These are phyloP conservation scores for Struthio camelus DNA, from an alignment of 2,113 vertebrate genomes.

Conservation along the genomic window DNA sequence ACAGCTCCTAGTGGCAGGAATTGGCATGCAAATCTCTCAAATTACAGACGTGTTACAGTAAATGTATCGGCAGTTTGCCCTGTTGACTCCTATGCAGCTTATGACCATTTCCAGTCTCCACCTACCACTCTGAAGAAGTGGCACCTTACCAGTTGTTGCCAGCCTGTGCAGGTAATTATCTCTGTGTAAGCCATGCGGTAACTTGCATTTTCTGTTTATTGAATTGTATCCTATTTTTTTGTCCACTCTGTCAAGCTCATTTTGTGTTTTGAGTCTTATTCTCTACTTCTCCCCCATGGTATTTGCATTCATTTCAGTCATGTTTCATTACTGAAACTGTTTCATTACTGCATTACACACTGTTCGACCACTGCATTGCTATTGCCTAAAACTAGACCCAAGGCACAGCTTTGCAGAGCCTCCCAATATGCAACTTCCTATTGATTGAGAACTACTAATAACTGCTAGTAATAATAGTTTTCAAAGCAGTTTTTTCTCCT, in stretches of 20 bases:
- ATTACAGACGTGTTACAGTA: not conserved
- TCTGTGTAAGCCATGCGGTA: not conserved
- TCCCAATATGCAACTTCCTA: not conserved
- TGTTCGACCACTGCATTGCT: not conserved
- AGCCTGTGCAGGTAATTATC: not conserved
- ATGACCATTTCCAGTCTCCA: not conserved
- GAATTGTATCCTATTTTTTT: not conserved
- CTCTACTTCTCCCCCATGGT: not conserved
- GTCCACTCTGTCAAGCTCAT: not conserved
- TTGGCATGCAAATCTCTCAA: not conserved
- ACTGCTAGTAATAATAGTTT: not conserved
- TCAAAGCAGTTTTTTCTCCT: not conserved
- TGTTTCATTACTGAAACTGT: not conserved
- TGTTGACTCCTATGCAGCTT: not conserved
- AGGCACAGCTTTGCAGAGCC: not conserved
- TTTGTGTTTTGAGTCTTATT: not conserved
- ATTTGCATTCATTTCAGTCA: not conserved
- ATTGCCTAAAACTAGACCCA: too few relatives aligned
- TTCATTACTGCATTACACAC: not conserved
- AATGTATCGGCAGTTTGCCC: not conserved
- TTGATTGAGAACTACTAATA: not conserved
- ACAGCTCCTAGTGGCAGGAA: not conserved
- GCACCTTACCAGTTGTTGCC: not conserved
- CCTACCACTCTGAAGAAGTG: not conserved
- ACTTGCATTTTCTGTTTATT: not conserved